Evolutionary conservation across 2,113 vertebrate species (phyloP), one percentile per base, ranked within the genome.

Genomic region (Collichthys lucidus): DNA sequence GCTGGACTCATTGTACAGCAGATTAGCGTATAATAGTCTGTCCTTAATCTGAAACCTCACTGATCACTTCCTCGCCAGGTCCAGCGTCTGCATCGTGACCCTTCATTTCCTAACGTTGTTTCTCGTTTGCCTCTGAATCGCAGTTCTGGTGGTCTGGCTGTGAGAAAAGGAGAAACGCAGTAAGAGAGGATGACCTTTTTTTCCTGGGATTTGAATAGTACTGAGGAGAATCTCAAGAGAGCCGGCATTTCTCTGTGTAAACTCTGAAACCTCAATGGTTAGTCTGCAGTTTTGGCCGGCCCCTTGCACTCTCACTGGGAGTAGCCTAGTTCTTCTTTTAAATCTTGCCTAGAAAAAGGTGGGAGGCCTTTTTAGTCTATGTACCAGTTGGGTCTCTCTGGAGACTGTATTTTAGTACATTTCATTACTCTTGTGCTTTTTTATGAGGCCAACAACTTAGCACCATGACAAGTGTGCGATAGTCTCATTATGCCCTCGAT

Each of bases 401-500:
- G 83, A 84, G 87, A 83, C 70, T 67, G 70, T 79, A 57, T 78
- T 87, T 85, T 46, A 53, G 62, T 73, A 24, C 42, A 76, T 15
- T 82, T 82, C 61, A 83, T 86, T 77, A 47, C 71, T 80, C 17
- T 55, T 80, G 17, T 29, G 8, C 16, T 55, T 59, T 59, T 56
- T 49, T 72, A 66, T 70, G n/a, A 69, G 55, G 63, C 53, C 65
- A 60, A 5, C 49, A 44, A 31, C 29, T 17, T 5, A 2, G 29
- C 24, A 57, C 73, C 44, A 5, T 20, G 60, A 63, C n/a, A 42
- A 12, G 64, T 77, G 20, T 75, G 22, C 59, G 66, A 64, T 17
- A 44, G 71, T 31, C 67, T 79, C 35, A 74, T 83, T 60, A 35
- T 64, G 62, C 19, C 49, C 19, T 52, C 11, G 12, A 7, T 50